These are phyloP conservation scores for Drosophila triauraria DNA, from an alignment of 1,140 invertebrate genomes.

Conservation along the genomic window DNA sequence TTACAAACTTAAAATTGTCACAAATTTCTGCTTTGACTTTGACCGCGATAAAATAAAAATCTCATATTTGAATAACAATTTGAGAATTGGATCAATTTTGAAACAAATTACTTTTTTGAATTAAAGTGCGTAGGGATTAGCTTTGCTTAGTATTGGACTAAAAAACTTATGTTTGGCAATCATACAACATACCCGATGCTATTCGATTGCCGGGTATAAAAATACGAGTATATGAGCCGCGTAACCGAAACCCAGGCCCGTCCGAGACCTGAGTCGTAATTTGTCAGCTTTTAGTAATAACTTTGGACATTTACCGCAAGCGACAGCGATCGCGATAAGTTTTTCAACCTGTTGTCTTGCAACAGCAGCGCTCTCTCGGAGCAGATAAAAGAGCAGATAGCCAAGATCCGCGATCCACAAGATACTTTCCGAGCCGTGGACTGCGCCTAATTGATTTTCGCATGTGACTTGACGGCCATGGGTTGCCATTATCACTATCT, in stretches of 20 bases:
- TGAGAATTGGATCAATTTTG: neutral
- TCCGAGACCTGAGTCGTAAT: constrained; percentile 59
- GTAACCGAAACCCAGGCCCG: constrained; percentile 40
- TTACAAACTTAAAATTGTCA: too few species aligned
- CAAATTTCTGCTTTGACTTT: too few species aligned
- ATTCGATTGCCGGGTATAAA: neutral
- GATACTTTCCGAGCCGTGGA: constrained; percentile 50
- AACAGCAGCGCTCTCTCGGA: constrained; percentile 31
- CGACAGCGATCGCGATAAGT: constrained; percentile 70
- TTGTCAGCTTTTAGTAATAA: constrained; percentile 82
- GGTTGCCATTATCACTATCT: constrained; percentile 32
- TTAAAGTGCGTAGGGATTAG: neutral
- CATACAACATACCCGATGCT: neutral
- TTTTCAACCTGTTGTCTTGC: constrained; percentile 69
- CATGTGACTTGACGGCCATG: constrained; percentile 61
- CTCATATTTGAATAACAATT: neutral
- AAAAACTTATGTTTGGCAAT: neutral
- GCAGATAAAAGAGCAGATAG: constrained; percentile 64
- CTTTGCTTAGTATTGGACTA: too few species aligned
- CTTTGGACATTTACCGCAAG: constrained; percentile 80
- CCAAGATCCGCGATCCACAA: constrained; percentile 55
- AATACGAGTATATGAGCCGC: constrained; percentile 31
- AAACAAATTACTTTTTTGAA: neutral
- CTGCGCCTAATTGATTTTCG: constrained; percentile 74
- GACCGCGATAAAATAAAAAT: neutral